phyloP scores from a whole-genome alignment of 2,888 invertebrate genomes.

The Sabellastarte sp. region DNA sequence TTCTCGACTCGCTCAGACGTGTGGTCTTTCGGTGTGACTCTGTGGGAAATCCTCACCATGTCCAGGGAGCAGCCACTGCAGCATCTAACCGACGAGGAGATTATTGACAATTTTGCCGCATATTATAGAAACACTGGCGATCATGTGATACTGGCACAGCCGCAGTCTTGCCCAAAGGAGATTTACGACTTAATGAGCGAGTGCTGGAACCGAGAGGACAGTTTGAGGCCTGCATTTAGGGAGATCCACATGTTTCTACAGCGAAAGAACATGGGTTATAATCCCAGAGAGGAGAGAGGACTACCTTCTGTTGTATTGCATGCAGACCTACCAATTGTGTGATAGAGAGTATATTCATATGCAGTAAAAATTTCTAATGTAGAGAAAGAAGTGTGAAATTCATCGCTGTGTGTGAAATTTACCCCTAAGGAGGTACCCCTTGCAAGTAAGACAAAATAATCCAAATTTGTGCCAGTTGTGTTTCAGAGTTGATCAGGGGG shows the following conservation, averaged over 20 bases:
- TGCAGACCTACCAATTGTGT: too few species aligned
- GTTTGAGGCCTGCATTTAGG: conserved; percentile 79
- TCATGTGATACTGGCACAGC: conserved; percentile 67
- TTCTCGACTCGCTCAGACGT: conserved; percentile 86
- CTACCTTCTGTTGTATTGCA: too few species aligned
- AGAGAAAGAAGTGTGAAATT: too few species aligned
- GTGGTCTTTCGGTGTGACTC: conserved; percentile 85
- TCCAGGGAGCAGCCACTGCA: conserved; percentile 78
- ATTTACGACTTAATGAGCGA: conserved; percentile 89
- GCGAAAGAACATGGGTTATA: conserved; percentile 59
- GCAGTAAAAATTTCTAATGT: too few species aligned
- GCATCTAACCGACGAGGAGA: conserved; percentile 73
- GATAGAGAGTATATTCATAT: too few species aligned
- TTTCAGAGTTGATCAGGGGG: too few species aligned
- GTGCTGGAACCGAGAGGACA: conserved; percentile 82
- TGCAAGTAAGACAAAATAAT: too few species aligned
- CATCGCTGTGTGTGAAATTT: too few species aligned
- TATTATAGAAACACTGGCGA: conserved; percentile 69
- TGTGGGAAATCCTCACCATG: conserved; percentile 81
- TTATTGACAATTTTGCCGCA: conserved; percentile 78
- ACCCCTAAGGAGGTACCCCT: too few species aligned
- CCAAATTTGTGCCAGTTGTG: too few species aligned
- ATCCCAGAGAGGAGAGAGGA: conserved; percentile 52
- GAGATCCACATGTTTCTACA: conserved; percentile 84
- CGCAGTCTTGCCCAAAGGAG: conserved; percentile 78